Base-by-base conservation (phyloP, 2,797 vertebrate species). In the Danio albolineatus region DNA sequence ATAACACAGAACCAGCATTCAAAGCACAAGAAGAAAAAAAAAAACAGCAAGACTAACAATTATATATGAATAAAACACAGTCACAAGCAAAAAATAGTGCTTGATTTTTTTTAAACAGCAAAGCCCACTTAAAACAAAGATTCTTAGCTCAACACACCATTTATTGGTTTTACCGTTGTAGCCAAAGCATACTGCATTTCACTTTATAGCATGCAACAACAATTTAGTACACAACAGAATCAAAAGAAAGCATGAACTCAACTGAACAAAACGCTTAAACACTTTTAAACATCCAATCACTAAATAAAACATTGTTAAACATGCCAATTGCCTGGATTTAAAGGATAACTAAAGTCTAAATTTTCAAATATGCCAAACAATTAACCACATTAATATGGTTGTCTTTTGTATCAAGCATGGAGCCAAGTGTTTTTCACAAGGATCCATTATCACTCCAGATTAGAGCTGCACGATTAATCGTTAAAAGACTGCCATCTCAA, bases 1-100 rank as follows among this genome's bases (percentile, higher is more conserved):
- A 81, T 46, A 66, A 90, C 80, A 83, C 69, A 84, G 80, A 84
- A 72, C 82, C 62, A 82, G 36, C 14, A 84, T 66, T 82, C 59
- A 83, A 85, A 78, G 76, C 83, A 87, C 67, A 81, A 65, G 65
- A n/a, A n/a, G n/a, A 28, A 28, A 28, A 84, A 5, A 78, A 53
- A 75, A 2, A 76, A 71, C 38, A 56, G 41, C 10, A 53, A 77
- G 43, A 49, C n/a, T 54, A 69, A 53, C 76, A 39, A 28, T 54
- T 49, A 56, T 41, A 14, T 49, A n/a, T 72, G 57, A 75, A 6
- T 10, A 51, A 84, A 61, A 73, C 62, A 71, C 48, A 79, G 10
- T 73, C 43, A 76, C 62, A 28, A 80, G 64, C 75, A 81, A 44
- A 76, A 71, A 49, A 79, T 12, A 62, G 65, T 36, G 60, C 19